phyloP scores from a whole-genome alignment of 2,797 vertebrate species.

The Podargus strigoides region DNA sequence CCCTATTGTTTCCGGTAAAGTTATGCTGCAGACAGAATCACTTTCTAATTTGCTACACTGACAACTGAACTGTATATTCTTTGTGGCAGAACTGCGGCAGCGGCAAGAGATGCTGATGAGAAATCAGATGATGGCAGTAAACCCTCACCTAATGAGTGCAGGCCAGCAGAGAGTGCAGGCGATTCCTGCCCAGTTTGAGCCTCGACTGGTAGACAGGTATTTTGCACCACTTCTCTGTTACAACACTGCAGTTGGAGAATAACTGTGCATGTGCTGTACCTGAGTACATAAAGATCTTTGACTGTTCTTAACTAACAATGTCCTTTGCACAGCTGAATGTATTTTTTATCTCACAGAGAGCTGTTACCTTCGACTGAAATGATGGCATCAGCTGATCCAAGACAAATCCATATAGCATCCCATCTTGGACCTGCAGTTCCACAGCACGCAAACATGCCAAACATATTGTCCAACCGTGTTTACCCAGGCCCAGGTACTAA shows the following conservation, averaged over 20 bases:
- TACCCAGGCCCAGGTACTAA: constrained; percentile 81
- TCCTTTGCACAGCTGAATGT: background rate
- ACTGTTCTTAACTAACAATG: background rate
- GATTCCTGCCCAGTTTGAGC: constrained; percentile 84
- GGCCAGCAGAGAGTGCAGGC: constrained; percentile 86
- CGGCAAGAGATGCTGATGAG: constrained; percentile 88
- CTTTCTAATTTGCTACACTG: background rate
- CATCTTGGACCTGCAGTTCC: constrained; percentile 81
- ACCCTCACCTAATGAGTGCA: constrained; percentile 83
- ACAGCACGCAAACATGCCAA: constrained; percentile 79
- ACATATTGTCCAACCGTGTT: constrained; percentile 74
- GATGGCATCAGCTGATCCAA: constrained; percentile 80
- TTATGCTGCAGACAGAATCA: background rate
- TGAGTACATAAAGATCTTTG: background rate
- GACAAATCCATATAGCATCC: constrained; percentile 85
- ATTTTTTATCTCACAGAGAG: constrained; percentile 74
- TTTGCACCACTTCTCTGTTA: background rate
- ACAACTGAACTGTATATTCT: background rate
- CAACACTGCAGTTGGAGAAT: background rate
- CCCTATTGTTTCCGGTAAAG: background rate
- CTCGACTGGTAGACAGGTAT: constrained; percentile 87
- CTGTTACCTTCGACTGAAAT: constrained; percentile 82
- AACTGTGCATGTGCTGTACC: background rate
- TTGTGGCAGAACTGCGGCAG: constrained; percentile 84
- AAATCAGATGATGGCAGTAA: constrained; percentile 87